Evolutionary conservation across 2,113 vertebrate genomes (phyloP).

Genomic region (Numida meleagris): DNA sequence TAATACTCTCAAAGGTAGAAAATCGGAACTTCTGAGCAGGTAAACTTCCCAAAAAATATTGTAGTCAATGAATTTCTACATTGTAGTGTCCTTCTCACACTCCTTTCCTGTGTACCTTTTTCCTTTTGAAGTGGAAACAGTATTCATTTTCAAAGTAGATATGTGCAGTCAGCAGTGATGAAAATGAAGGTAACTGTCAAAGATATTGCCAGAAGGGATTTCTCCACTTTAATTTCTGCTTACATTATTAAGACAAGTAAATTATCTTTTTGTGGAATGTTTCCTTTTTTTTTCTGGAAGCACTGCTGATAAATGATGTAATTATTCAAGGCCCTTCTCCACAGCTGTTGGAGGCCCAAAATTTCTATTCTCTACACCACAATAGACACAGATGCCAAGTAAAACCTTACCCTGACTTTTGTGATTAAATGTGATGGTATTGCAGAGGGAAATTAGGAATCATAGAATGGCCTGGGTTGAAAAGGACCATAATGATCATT

Average conservation of each 20-base stretch:
- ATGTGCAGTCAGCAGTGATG: slow-evolving; percentile 6
- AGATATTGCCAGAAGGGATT: slow-evolving; percentile 66
- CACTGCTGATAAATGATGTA: slow-evolving; percentile 45
- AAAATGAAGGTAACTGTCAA: slow-evolving; percentile 54
- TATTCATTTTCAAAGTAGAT: slow-evolving; percentile 48
- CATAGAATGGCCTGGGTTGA: too few relatives aligned
- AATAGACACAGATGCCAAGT: slow-evolving; percentile 35
- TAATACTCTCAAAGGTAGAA: slow-evolving; percentile 15
- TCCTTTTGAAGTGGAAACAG: slow-evolving; percentile 50
- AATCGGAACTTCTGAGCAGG: slow-evolving; percentile 25
- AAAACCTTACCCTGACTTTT: slow-evolving; percentile 55
- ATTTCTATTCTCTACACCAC: slow-evolving; percentile 39
- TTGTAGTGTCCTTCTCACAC: neutral
- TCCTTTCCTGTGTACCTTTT: neutral
- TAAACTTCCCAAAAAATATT: slow-evolving; percentile 50
- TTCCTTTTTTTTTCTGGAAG: slow-evolving; percentile 59
- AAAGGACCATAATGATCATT: too few relatives aligned
- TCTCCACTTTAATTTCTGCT: slow-evolving; percentile 65
- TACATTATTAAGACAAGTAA: slow-evolving; percentile 69
- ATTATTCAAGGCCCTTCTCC: slow-evolving; percentile 40
- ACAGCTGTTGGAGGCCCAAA: slow-evolving; percentile 17
- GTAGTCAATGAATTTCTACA: neutral
- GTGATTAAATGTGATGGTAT: slow-evolving; percentile 50
- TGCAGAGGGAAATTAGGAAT: slow-evolving; percentile 29
- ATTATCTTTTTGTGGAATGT: slow-evolving; percentile 74